phyloP scores from a whole-genome alignment of 1,140 invertebrate species.

The Drosophila nebulosa region DNA sequence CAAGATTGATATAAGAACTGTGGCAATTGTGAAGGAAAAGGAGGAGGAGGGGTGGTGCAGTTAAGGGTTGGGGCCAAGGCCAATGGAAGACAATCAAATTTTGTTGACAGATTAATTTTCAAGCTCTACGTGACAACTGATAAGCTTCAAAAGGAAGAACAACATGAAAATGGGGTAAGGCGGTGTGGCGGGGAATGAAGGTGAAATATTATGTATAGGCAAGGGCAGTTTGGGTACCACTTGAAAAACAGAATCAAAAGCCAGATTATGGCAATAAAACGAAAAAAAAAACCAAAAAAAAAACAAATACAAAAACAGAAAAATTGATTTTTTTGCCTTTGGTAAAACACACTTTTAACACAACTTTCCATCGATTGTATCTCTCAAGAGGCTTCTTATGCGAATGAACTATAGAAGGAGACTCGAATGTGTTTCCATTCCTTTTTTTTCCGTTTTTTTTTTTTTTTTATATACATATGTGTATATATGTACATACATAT shows the following conservation, averaged over 20 bases:
- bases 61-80: not conserved
- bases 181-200: not conserved
- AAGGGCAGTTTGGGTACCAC: not conserved
- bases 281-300: not conserved
- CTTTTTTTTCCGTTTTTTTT: not conserved
- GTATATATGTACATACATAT: not conserved
- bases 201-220: not conserved
- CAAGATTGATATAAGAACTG: not conserved
- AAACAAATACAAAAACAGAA: too few relatives aligned
- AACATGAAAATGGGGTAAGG: not conserved
- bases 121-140: constrained; percentile 41
- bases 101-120: constrained; percentile 23
- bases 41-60: not conserved
- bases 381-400: constrained; percentile 20
- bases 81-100: not conserved
- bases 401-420: constrained; percentile 11
- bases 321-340: not conserved
- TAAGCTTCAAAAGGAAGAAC: constrained; percentile 8
- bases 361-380: constrained; percentile 17
- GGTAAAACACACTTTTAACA: not conserved
- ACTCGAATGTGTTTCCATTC: constrained; percentile 21
- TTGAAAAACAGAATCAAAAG: not conserved
- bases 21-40: not conserved
- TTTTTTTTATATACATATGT: not conserved
- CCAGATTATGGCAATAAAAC: not conserved